phyloP scores from a whole-genome alignment of 92 coral and sea anemone species.

The Zoanthus sociatus region DNA sequence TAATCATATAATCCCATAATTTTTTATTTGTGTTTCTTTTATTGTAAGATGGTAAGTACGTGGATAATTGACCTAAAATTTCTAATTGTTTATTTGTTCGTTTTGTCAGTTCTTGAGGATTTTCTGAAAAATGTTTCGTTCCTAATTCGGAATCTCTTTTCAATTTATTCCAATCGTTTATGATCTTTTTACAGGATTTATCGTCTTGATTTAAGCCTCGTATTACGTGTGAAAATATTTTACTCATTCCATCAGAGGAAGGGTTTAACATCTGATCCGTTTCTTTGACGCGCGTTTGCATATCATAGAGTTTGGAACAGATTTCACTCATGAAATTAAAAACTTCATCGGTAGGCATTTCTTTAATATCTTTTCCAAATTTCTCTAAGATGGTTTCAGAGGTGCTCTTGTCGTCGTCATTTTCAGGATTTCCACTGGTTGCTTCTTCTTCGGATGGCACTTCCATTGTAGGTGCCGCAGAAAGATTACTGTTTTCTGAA shows the following conservation, averaged over 20 bases:
- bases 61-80: background rate
- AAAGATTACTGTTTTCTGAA: background rate
- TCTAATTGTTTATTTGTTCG: background rate
- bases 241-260: background rate
- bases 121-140: background rate
- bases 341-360: background rate
- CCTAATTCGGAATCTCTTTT: background rate
- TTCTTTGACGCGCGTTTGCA: background rate
- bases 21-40: background rate
- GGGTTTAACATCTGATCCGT: background rate
- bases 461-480: background rate
- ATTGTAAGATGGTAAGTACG: background rate
- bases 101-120: background rate
- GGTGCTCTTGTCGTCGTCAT: no score
- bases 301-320: background rate
- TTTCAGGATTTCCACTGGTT: background rate
- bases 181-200: background rate
- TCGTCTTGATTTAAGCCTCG: background rate
- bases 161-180: conserved; percentile 4
- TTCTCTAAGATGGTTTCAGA: background rate
- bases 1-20: background rate
- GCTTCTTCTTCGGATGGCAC: background rate
- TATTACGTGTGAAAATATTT: background rate
- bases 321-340: background rate
- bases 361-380: background rate